phyloP scores from a whole-genome alignment of 2,113 vertebrate species.

The Galemys pyrenaicus region DNA sequence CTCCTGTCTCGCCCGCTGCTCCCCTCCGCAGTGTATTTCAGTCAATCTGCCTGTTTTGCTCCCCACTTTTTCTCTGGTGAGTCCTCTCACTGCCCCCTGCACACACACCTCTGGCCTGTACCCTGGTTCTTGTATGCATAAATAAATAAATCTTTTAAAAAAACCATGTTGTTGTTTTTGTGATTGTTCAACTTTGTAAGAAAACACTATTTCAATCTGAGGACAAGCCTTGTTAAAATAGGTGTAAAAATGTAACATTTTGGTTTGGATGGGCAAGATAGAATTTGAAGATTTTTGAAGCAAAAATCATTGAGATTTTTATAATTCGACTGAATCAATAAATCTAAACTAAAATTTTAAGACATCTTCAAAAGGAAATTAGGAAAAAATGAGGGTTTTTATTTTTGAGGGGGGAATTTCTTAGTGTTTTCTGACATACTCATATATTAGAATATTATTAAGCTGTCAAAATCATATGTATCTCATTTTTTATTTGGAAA shows the following conservation, averaged over 20 bases:
- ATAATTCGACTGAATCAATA: background rate
- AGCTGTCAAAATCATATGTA: background rate
- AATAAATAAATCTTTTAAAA: too few relatives aligned
- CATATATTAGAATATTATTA: background rate
- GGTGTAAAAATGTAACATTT: background rate
- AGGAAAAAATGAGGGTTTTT: slow-evolving; percentile 9
- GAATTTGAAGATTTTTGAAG: slow-evolving; percentile 39
- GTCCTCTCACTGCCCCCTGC: too few relatives aligned
- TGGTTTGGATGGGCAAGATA: background rate
- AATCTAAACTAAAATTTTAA: slow-evolving; percentile 45
- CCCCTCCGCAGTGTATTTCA: too few relatives aligned
- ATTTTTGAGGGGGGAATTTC: background rate
- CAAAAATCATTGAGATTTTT: slow-evolving; percentile 35
- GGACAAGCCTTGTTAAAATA: slow-evolving; percentile 9
- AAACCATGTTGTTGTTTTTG: too few relatives aligned
- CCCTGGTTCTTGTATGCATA: too few relatives aligned
- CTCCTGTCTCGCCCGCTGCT: too few relatives aligned
- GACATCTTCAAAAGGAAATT: background rate
- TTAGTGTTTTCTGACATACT: background rate
- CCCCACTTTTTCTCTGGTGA: too few relatives aligned
- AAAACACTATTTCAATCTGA: background rate
- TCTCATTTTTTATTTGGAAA: slow-evolving; percentile 44
- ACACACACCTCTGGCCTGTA: too few relatives aligned
- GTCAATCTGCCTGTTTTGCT: too few relatives aligned
- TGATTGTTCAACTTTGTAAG: background rate